Evolutionary conservation across 2,888 invertebrate species (phyloP).

Genomic region (Piscicola geometra): DNA sequence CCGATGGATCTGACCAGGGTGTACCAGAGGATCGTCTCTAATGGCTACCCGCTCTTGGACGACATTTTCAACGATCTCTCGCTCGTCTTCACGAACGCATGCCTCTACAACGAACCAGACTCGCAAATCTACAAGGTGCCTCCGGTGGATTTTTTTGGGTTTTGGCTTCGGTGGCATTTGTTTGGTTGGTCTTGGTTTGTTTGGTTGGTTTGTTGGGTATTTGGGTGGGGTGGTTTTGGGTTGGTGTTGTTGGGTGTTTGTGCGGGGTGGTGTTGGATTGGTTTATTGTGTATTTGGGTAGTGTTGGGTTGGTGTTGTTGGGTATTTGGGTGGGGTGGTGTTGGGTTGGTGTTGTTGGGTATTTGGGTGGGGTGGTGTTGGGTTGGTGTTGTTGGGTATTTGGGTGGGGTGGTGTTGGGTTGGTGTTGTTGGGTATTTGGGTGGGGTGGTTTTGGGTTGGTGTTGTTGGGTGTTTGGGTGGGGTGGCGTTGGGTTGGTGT

Average conservation of each 20-base stretch:
- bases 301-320: not conserved
- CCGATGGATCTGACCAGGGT: slow-evolving; percentile 92
- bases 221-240: not conserved
- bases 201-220: too few relatives aligned
- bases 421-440: too few relatives aligned
- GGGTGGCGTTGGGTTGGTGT: too few relatives aligned
- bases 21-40: slow-evolving; percentile 78
- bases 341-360: not conserved
- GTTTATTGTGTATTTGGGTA: not conserved
- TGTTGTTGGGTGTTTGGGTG: too few relatives aligned
- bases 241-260: not conserved
- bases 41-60: slow-evolving; percentile 70
- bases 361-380: not conserved
- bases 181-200: slow-evolving; percentile 18
- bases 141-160: too few relatives aligned
- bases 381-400: not conserved
- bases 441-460: too few relatives aligned
- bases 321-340: not conserved
- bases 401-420: too few relatives aligned
- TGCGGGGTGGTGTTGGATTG: not conserved
- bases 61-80: slow-evolving; percentile 87
- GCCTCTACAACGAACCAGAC: slow-evolving; percentile 91
- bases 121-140: slow-evolving; percentile 82
- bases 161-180: not conserved
- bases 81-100: slow-evolving; percentile 91